Evolutionary conservation across 1,140 invertebrate species (phyloP), one percentile per base, ranked within the genome.

Genomic region (Agraylea sexmaculata): DNA sequence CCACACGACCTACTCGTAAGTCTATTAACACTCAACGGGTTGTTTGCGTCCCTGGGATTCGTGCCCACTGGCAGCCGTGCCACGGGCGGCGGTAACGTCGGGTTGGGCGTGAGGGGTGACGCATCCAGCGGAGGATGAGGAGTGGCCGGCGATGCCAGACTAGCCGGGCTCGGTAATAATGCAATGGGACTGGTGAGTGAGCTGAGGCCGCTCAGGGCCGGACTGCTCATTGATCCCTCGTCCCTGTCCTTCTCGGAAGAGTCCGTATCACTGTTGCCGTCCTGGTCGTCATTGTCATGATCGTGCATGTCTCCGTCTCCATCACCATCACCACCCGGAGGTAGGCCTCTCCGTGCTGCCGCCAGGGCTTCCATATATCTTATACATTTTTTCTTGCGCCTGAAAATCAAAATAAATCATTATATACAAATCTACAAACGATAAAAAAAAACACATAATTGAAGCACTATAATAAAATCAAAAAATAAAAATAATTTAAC

Each of bases 301-400:
- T 87, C 84, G 55, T 84, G 80, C 41, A 78, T 81, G 46, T 77
- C 75, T 52, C 86, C 84, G 50, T 74, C 75, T 32, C 69, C 62
- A 35, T 64, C 59, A 33, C 59, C 59, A 36, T 67, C 68, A 51
- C 59, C 59, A 56, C 60, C 57, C 45, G 49, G 62, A n/a, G 52
- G 46, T 48, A 68, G 54, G 64, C 79, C 65, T 58, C 78, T 76
- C 51, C 75, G 75, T 69, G 57, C 75, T 64, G 58, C 81, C 70
- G 53, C 80, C 70, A 60, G 75, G 54, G 70, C 75, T 70, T 77
- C 81, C 78, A 90, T 83, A 68, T 93, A 94, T 46, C 90, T 82
- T 62, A 94, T 88, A 74, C 91, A 96, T 72, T 94, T 95, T 73
- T 96, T 96, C 77, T 97, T 96, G 73, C 91, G 86, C 73, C 91